Evolutionary conservation across 2,888 invertebrate genomes (phyloP).

Genomic region (Drosophila picticornis): DNA sequence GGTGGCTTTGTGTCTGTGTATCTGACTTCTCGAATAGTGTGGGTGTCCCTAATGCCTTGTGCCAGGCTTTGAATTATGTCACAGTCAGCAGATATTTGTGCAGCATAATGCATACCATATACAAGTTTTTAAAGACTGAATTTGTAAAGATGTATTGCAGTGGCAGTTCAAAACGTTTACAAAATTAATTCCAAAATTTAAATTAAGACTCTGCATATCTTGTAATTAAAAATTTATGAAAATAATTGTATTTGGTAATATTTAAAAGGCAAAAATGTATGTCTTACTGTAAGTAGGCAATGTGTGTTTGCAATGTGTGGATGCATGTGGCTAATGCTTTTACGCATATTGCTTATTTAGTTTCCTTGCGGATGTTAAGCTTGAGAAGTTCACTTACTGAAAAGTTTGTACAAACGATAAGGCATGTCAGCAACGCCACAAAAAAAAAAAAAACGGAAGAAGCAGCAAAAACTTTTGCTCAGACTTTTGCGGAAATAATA

Average conservation of each 20-base stretch:
- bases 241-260: neutral
- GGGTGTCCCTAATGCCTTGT: slow-evolving; percentile 51
- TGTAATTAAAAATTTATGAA: neutral
- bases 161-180: neutral
- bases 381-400: neutral
- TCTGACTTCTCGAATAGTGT: neutral
- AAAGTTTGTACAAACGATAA: slow-evolving; percentile 4
- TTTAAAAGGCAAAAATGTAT: neutral
- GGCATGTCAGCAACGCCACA: neutral
- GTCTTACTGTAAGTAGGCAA: neutral
- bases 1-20: slow-evolving; percentile 8
- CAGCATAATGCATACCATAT: slow-evolving; percentile 59
- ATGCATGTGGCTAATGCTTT: neutral
- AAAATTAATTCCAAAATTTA: neutral
- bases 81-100: slow-evolving; percentile 65
- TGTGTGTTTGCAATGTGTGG: neutral
- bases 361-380: neutral
- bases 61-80: slow-evolving; percentile 50
- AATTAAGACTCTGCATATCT: neutral
- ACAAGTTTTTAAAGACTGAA: slow-evolving; percentile 38
- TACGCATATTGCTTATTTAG: neutral
- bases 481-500: neutral
- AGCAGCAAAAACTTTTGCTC: slow-evolving; percentile 1
- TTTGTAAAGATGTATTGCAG: slow-evolving; percentile 1
- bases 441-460: neutral